Percentiles rank a stretch among this genome's conserved stretches.
These are phyloP conservation scores for Altica lythri DNA, from an alignment of 2,888 invertebrate species.

Conservation along the genomic window DNA sequence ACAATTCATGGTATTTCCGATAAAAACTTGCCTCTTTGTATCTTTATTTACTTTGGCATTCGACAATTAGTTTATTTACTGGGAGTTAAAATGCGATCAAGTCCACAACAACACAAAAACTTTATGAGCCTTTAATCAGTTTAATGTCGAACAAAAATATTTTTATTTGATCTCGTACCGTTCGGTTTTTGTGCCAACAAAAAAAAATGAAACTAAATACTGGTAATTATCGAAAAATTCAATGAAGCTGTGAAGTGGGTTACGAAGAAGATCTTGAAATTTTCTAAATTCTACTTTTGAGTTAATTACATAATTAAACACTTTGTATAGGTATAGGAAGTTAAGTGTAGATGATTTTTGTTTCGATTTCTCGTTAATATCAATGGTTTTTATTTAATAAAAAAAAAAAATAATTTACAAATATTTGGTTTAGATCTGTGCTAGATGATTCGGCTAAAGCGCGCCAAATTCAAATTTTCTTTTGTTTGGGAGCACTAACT, in stretches of 20 bases:
- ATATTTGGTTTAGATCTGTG: too few relatives aligned
- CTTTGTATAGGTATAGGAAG: too few relatives aligned
- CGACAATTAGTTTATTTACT: constrained; percentile 51
- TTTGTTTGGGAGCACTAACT: too few relatives aligned
- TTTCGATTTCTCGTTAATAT: too few relatives aligned
- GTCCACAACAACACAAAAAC: constrained; percentile 35
- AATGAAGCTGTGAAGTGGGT: constrained; percentile 12
- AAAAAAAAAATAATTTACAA: too few relatives aligned
- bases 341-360: too few relatives aligned
- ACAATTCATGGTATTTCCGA: constrained; percentile 38
- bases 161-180: constrained; percentile 28
- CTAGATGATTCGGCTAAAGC: too few relatives aligned
- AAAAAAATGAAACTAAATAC: not conserved
- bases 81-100: constrained; percentile 31
- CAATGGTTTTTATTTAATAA: too few relatives aligned
- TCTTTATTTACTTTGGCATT: constrained; percentile 49
- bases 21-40: constrained; percentile 44
- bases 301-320: too few relatives aligned
- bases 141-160: constrained; percentile 33
- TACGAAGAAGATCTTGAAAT: too few relatives aligned
- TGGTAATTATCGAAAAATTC: constrained; percentile 15
- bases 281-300: too few relatives aligned
- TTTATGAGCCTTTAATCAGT: constrained; percentile 37
- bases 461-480: too few relatives aligned
- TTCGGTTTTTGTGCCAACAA: constrained; percentile 4